Percentiles rank a stretch among this genome's conserved stretches.
These are phyloP conservation scores for Trypoxylon attenuatum DNA, from an alignment of 2,888 invertebrate species.

Conservation along the genomic window DNA sequence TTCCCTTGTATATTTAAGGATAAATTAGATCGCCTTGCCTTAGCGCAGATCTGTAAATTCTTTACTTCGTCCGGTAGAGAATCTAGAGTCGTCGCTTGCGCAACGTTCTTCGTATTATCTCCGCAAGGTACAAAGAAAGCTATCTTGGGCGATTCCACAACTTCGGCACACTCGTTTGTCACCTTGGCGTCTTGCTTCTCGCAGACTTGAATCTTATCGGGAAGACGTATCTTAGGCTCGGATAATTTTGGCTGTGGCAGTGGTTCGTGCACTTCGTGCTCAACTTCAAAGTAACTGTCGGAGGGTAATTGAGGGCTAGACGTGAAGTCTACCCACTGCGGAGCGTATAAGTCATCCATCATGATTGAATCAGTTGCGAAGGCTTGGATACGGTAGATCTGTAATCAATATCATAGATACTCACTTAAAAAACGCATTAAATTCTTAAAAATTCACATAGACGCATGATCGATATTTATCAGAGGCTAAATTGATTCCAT, in stretches of 20 bases:
- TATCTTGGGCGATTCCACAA: neutral
- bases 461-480: too few relatives aligned
- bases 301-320: conserved; percentile 50
- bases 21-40: neutral
- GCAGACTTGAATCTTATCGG: too few relatives aligned
- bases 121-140: neutral
- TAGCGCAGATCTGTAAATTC: neutral
- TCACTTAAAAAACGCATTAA: too few relatives aligned
- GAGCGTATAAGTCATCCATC: conserved; percentile 59
- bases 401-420: too few relatives aligned
- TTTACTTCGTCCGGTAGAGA: neutral
- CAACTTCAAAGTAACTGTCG: conserved; percentile 56
- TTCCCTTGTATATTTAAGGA: too few relatives aligned
- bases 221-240: neutral
- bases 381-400: too few relatives aligned
- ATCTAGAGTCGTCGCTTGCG: neutral
- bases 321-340: conserved; percentile 64
- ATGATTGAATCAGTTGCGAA: too few relatives aligned
- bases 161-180: neutral
- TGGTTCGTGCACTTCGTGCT: conserved; percentile 35
- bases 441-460: too few relatives aligned
- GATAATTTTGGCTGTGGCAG: neutral
- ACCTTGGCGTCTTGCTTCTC: neutral
- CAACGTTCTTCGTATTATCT: neutral
- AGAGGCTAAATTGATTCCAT: too few relatives aligned